phyloP scores from a whole-genome alignment of 2,113 vertebrate species.

The Eulemur macaco region DNA sequence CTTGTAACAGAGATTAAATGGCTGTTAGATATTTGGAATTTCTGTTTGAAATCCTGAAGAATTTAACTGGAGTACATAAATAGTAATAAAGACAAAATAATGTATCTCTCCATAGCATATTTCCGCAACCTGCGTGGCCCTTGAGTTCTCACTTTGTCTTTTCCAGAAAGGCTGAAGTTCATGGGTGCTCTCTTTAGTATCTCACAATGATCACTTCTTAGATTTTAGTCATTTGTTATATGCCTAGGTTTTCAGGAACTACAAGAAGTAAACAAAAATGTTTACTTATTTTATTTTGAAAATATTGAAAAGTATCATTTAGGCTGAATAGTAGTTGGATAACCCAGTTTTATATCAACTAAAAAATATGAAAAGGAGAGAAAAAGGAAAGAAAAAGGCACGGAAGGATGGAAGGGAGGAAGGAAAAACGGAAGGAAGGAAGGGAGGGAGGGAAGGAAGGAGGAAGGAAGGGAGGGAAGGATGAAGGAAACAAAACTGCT shows the following conservation, averaged over 20 bases:
- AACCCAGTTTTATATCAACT: neutral
- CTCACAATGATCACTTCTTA: neutral
- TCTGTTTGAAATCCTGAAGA: neutral
- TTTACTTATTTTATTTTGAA: neutral
- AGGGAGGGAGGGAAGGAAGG: neutral
- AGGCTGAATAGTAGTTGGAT: neutral
- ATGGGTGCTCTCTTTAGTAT: neutral
- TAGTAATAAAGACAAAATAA: neutral
- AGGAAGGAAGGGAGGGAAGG: neutral
- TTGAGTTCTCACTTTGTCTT: neutral
- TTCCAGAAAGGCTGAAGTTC: neutral
- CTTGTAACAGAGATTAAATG: neutral
- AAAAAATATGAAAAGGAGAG: neutral
- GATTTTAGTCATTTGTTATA: neutral
- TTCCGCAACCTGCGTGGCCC: neutral
- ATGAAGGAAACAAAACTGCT: neutral
- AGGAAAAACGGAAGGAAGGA: neutral
- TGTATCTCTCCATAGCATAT: neutral
- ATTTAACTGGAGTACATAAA: neutral
- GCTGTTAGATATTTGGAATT: neutral
- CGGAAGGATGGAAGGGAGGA: no score
- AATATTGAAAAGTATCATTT: neutral
- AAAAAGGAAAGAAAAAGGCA: neutral
- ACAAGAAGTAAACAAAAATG: neutral
- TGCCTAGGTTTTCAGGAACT: neutral